These are phyloP conservation scores for Marisa cornuarietis DNA, from an alignment of 1,140 invertebrate species.

Conservation along the genomic window DNA sequence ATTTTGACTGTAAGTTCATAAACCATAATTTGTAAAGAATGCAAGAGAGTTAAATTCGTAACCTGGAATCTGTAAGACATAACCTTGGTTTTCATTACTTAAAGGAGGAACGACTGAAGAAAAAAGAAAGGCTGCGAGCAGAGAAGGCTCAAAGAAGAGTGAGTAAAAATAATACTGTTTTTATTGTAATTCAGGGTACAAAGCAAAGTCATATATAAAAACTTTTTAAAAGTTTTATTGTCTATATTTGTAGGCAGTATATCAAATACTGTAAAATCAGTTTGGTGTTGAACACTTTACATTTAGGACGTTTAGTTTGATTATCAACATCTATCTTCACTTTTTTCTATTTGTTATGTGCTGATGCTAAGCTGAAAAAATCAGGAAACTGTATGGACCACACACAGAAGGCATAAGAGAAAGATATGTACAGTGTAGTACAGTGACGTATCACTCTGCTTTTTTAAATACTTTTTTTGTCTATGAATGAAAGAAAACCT, in stretches of 20 bases:
- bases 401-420: not conserved
- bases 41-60: not conserved
- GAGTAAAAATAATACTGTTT: not conserved
- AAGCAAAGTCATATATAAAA: no score
- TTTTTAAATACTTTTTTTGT: not conserved
- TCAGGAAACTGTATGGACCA: not conserved
- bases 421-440: not conserved
- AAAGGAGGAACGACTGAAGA: slow-evolving; percentile 69
- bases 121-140: slow-evolving; percentile 61
- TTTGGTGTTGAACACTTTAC: no score
- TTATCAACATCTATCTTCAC: no score
- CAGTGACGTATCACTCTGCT: not conserved
- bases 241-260: no score
- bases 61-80: not conserved
- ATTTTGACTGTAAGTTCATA: not conserved
- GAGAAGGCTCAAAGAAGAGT: slow-evolving; percentile 57
- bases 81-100: slow-evolving; percentile 25
- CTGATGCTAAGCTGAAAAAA: not conserved
- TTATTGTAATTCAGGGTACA: not conserved
- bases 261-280: no score
- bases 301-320: no score
- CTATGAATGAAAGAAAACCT: not conserved
- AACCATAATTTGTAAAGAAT: not conserved
- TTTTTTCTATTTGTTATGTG: not conserved
- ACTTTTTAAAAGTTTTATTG: no score